Conservation (phyloP, 2,113 vertebrate species). For the Coturnix japonica region DNA sequence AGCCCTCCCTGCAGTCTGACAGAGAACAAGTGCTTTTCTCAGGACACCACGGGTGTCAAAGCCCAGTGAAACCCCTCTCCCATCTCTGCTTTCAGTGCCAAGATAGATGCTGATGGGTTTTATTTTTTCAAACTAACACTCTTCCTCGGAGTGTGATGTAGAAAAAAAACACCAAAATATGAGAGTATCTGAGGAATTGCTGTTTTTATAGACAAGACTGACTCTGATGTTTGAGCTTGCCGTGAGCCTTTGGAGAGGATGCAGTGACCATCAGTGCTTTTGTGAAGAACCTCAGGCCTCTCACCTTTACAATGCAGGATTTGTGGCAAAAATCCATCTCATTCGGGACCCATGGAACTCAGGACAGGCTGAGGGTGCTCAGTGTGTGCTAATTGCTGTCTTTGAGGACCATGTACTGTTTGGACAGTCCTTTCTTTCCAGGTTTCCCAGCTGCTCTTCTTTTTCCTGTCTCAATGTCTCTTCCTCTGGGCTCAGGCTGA, state of each 20-base stretch:
- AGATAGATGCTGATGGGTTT: background rate
- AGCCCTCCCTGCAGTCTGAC: background rate
- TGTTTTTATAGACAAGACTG: background rate
- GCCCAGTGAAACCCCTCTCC: background rate
- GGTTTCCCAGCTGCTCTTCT: background rate
- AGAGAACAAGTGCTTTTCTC: background rate
- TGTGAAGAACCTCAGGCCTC: background rate
- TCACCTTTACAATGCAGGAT: background rate
- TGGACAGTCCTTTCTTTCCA: background rate
- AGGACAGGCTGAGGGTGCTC: background rate
- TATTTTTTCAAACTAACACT: background rate
- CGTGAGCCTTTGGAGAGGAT: background rate
- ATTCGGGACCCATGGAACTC: background rate
- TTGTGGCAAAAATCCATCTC: background rate
- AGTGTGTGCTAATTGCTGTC: background rate
- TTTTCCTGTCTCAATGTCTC: background rate
- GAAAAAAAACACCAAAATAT: background rate
- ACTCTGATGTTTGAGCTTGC: background rate
- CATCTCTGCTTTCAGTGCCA: background rate
- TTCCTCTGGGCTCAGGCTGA: background rate
- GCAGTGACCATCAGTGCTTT: background rate
- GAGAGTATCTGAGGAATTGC: background rate
- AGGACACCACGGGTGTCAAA: background rate
- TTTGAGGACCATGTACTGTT: background rate
- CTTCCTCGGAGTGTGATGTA: background rate